phyloP scores from a whole-genome alignment of 2,113 vertebrate genomes.

The Lynx canadensis region DNA sequence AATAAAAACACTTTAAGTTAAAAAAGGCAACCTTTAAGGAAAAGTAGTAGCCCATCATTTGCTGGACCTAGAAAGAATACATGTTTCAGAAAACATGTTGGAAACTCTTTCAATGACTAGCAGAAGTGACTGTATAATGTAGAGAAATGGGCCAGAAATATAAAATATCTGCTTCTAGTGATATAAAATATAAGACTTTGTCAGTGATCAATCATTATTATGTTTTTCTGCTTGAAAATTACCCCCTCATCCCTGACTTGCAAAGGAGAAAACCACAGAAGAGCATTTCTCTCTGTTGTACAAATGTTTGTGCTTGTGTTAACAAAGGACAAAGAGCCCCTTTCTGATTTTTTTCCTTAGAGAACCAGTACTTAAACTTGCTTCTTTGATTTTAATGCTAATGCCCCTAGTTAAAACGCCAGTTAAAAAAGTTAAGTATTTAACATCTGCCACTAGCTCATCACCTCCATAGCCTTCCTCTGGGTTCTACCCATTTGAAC shows the following conservation, averaged over 20 bases:
- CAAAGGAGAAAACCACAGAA: slow-evolving; percentile 50
- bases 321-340: slow-evolving; percentile 69
- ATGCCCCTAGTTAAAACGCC: neutral
- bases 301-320: slow-evolving; percentile 67
- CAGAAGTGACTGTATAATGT: neutral
- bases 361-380: slow-evolving; percentile 37
- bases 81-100: slow-evolving; percentile 23
- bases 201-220: slow-evolving; percentile 49
- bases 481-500: neutral
- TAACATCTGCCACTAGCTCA: slow-evolving; percentile 2
- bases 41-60: slow-evolving; percentile 30
- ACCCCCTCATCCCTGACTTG: slow-evolving; percentile 35
- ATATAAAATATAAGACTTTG: slow-evolving; percentile 52
- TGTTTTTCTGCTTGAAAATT: slow-evolving; percentile 64
- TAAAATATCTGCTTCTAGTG: neutral
- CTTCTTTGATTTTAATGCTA: slow-evolving; percentile 41
- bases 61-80: neutral
- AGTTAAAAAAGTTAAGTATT: slow-evolving; percentile 8
- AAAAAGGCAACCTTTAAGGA: neutral
- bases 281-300: slow-evolving; percentile 51
- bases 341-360: slow-evolving; percentile 22
- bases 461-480: neutral
- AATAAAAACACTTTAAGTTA: neutral
- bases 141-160: slow-evolving; percentile 17
- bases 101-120: neutral